These are phyloP conservation scores for Coluber constrictor DNA, from an alignment of 2,797 vertebrate genomes.

Conservation along the genomic window DNA sequence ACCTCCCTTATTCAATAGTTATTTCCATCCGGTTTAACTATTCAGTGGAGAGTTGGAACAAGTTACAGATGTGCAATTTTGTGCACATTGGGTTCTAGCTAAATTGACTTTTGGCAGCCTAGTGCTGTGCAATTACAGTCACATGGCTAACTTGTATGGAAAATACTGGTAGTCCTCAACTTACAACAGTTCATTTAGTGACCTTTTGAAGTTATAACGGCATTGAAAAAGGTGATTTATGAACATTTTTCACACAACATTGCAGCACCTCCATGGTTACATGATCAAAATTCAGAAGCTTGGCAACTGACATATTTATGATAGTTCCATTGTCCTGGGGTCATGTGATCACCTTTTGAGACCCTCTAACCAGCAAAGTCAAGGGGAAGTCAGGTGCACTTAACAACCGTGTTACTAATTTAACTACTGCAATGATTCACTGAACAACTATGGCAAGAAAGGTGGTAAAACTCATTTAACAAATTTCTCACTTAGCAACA, in stretches of 20 bases:
- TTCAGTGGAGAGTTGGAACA: background rate
- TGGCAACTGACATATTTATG: background rate
- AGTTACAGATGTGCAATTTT: background rate
- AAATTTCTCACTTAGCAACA: background rate
- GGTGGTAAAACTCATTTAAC: background rate
- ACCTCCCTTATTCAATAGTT: background rate
- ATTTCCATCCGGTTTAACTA: background rate
- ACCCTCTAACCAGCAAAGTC: background rate
- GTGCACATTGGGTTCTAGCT: background rate
- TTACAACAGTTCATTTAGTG: background rate
- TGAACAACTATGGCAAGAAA: background rate
- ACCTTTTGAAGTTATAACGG: background rate
- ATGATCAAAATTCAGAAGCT: background rate
- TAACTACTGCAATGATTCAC: background rate
- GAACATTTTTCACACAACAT: background rate
- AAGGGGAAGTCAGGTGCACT: background rate
- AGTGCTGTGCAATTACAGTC: background rate
- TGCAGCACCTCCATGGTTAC: background rate
- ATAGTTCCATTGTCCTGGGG: background rate
- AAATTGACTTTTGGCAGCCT: background rate
- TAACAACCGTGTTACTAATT: background rate
- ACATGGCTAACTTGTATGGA: background rate
- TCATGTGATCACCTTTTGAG: background rate
- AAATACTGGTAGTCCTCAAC: background rate
- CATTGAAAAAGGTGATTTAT: background rate